Base-by-base conservation (phyloP, 2,888 invertebrate species). In the Gnatocerus cornutus region DNA sequence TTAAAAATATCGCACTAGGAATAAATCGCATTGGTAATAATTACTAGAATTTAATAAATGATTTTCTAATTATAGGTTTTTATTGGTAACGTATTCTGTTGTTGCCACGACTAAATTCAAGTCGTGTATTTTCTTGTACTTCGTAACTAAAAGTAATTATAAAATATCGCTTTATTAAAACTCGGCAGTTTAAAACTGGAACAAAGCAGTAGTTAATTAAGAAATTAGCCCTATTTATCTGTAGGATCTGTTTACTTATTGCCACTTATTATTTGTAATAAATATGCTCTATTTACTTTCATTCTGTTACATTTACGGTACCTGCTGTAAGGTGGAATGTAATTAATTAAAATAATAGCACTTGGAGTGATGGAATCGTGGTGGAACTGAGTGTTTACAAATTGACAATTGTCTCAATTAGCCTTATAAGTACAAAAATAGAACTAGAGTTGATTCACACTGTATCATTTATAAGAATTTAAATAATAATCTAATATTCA, bases 201-300 rank as follows among this genome's bases (percentile, higher is more conserved):
- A 69, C 69, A 58, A 69, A 64, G 69, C 69, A 64, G 69, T 69
- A 64, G 53, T 58, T 58, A 69, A 69, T 69, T 69, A 64, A 64
- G 53, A 64, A 52, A 58, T 64, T 59, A 50, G 58, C 63, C 48
- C 50, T 59, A 45, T 64, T 58, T 52, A 48, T 64, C 50, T 53
- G 8, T 21, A 48, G 52, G 62, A 68, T 37, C 37, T 50, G 21
- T 52, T 67, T 68, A 55, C 53, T 68, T 52, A 56, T 45, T 39
- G 45, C 59, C 39, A 62, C 39, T 61, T 61, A 33, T 63, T 56
- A 46, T 55, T 62, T 68, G 21, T 68, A 39, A 14, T 39, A 58
- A 53, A 5, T 59, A 65, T 55, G 68, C 68, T 68, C 68, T 62
- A 62, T 62, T 63, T 62, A 56, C 29, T 68, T 53, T 46, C 3